Evolutionary conservation across 2,888 invertebrate genomes (phyloP), one percentile per base, ranked within the genome.

Genomic region (Phania funesta): DNA sequence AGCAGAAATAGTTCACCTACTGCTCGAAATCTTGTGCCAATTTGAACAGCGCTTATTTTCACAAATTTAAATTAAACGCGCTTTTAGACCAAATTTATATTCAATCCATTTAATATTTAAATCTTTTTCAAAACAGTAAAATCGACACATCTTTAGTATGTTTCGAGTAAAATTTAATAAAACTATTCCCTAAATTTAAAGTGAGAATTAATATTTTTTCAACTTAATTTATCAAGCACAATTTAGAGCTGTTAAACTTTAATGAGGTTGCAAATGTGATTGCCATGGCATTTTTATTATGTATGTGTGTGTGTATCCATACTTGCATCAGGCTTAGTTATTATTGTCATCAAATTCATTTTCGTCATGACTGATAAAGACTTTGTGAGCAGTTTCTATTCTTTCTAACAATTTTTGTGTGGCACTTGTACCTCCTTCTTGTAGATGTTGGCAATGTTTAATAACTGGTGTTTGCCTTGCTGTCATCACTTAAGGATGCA

Each of bases 371-470:
- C 48, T 67, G 65, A 58, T 65, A 67, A 75, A 65, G 48, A 38
- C 56, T 75, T 67, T 58, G 7, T 58, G n/a, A 38, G 50, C n/a
- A 50, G 18, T 18, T 48, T 67, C 35, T 48, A 16, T 65, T 48
- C 35, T 38, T 60, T 41, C 9, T 52, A 48, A 54, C n/a, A 20
- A 24, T 24, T 13, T 29, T 26, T 29, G n/a, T 35, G 54, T 13
- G 9, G n/a, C 41, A 22, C 26, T 73, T 41, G 18, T 16, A 29
- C 41, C 38, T 73, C 32, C 46, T 38, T 2, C 32, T 38, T n/a
- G n/a, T n/a, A 38, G 52, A 64, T 65, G 74, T 70, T 78, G 78
- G 58, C 52, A 78, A 50, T 74, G 78, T 82, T 82, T 78, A 56
- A 65, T 52, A 82, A 52, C 52, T 67, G 38, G 26, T 75, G 75